These are phyloP conservation scores for Cataglyphis albicans DNA, from an alignment of 2,888 invertebrate genomes.

Conservation along the genomic window DNA sequence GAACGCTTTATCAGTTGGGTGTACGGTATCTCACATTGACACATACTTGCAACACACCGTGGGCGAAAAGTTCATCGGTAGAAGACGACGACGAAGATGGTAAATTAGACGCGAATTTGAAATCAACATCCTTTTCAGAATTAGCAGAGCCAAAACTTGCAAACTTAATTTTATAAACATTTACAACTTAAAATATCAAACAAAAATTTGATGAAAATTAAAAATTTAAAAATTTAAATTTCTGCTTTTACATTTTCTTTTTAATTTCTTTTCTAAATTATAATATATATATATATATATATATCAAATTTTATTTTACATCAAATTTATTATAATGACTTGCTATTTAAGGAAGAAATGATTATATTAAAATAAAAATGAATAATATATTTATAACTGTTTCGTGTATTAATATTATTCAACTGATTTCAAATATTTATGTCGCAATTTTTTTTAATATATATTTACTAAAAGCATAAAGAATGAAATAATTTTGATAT, in stretches of 20 bases:
- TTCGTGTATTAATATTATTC: neutral
- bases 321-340: neutral
- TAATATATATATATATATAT: neutral
- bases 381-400: neutral
- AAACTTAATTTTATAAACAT: conserved; percentile 13
- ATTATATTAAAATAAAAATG: neutral
- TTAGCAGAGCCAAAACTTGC: neutral
- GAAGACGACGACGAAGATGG: conserved; percentile 82
- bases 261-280: neutral
- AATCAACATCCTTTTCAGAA: conserved; percentile 36
- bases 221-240: neutral
- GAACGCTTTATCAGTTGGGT: conserved; percentile 95
- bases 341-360: neutral
- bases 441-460: neutral
- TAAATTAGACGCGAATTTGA: conserved; percentile 65
- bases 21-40: conserved; percentile 94
- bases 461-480: neutral
- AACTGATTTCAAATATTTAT: conserved; percentile 10
- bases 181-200: conserved; percentile 14
- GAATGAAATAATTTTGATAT: neutral
- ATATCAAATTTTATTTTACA: neutral
- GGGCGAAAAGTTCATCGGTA: conserved; percentile 87
- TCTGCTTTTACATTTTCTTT: neutral
- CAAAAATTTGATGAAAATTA: neutral
- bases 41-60: conserved; percentile 94